Conservation (phyloP, 2,888 invertebrate species). For the Drosophila nr. perissopoda region DNA sequence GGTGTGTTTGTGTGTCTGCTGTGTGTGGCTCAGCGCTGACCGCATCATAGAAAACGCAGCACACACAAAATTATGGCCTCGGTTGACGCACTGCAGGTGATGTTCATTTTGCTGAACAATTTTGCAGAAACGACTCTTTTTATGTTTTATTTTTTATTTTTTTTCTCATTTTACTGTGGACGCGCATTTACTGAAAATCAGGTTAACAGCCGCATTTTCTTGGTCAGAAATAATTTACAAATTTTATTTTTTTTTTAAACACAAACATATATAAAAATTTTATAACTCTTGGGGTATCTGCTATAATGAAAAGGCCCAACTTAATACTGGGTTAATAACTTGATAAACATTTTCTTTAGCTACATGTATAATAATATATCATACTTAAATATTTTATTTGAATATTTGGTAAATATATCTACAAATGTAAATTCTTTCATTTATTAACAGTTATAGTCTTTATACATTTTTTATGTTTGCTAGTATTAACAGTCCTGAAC, state of each 20-base stretch:
- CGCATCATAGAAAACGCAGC: slow-evolving; percentile 39
- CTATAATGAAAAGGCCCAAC: background rate
- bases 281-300: background rate
- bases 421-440: background rate
- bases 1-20: slow-evolving; percentile 14
- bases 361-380: background rate
- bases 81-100: slow-evolving; percentile 70
- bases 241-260: slow-evolving; percentile 5
- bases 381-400: background rate
- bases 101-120: slow-evolving; percentile 45
- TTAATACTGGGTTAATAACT: background rate
- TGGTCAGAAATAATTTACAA: slow-evolving; percentile 11
- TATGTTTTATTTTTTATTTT: slow-evolving; percentile 19
- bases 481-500: background rate
- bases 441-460: background rate
- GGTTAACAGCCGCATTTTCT: slow-evolving; percentile 23
- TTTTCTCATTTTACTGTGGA: background rate
- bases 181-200: slow-evolving; percentile 20
- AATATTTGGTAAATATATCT: background rate
- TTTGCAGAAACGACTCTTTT: slow-evolving; percentile 42
- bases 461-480: background rate
- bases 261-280: background rate
- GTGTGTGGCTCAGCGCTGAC: slow-evolving; percentile 30
- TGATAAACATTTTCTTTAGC: background rate
- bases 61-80: slow-evolving; percentile 52